Percentiles rank a stretch among this genome's conserved stretches.
phyloP scores from a whole-genome alignment of 2,888 invertebrate species.

The Actias luna region DNA sequence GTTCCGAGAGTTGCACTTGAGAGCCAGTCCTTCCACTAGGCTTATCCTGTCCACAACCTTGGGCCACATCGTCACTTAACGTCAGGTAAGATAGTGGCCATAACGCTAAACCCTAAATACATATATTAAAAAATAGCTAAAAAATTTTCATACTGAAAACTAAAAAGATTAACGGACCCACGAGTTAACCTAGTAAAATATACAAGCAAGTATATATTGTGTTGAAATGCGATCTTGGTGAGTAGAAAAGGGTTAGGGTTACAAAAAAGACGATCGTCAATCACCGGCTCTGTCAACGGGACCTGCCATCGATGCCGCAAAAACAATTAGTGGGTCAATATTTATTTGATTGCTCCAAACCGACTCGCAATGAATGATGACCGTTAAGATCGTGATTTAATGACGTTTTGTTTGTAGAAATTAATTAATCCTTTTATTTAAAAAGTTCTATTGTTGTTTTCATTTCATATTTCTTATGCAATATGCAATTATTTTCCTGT shows the following conservation, averaged over 20 bases:
- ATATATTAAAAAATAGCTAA: no score
- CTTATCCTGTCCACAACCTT: no score
- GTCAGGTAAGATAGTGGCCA: no score
- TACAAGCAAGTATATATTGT: constrained; percentile 21
- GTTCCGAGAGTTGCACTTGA: no score
- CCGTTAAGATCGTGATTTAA: constrained; percentile 40
- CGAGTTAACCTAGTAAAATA: constrained; percentile 1
- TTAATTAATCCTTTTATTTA: background rate
- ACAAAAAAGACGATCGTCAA: constrained; percentile 70
- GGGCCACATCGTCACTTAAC: no score
- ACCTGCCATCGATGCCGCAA: constrained; percentile 70
- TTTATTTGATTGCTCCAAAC: constrained; percentile 72
- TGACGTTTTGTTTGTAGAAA: constrained; percentile 23
- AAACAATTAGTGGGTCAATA: constrained; percentile 80
- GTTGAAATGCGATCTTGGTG: constrained; percentile 51
- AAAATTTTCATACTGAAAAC: background rate
- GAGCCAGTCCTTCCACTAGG: no score
- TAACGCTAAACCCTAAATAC: no score
- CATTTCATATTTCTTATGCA: background rate
- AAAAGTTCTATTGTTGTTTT: background rate
- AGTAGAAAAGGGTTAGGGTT: constrained; percentile 58
- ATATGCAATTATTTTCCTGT: background rate
- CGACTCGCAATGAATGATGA: constrained; percentile 58
- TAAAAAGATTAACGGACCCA: background rate
- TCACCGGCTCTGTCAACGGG: constrained; percentile 74